Conservation (phyloP, 2,113 vertebrate genomes). For the Glaucomys volans region DNA sequence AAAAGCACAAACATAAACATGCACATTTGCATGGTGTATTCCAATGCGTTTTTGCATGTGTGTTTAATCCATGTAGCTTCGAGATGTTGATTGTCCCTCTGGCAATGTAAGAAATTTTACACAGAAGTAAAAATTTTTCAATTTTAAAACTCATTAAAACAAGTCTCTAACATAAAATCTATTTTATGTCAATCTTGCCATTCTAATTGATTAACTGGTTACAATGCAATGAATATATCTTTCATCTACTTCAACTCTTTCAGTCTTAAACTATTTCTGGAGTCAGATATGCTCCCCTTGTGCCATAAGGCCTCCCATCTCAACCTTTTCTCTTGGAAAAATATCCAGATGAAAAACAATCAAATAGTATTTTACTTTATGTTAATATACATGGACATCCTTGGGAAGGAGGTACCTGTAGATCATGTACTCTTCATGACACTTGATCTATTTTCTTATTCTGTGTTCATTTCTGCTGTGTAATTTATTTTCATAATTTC, state of each 20-base stretch:
- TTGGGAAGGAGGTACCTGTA: neutral
- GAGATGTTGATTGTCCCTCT: too few species aligned
- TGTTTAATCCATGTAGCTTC: too few species aligned
- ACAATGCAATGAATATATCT: neutral
- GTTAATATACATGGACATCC: neutral
- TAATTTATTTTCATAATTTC: neutral
- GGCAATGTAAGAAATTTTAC: too few species aligned
- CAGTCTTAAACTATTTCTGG: neutral
- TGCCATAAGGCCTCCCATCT: too few species aligned
- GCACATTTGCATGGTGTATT: too few species aligned
- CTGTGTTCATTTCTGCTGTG: neutral
- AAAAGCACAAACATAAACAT: too few species aligned
- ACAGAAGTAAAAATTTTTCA: too few species aligned
- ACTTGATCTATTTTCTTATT: neutral
- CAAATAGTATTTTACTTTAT: neutral
- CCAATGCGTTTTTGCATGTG: too few species aligned
- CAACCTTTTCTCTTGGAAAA: neutral
- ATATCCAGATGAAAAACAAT: too few species aligned
- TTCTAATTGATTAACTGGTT: neutral
- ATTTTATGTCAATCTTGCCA: neutral
- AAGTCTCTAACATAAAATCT: neutral
- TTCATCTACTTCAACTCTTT: neutral
- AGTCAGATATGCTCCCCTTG: neutral
- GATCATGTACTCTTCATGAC: neutral
- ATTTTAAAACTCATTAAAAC: neutral